Percentiles rank a stretch among this genome's conserved stretches.
Conservation (phyloP, 2,113 vertebrate genomes). For the Dicentrarchus labrax region DNA sequence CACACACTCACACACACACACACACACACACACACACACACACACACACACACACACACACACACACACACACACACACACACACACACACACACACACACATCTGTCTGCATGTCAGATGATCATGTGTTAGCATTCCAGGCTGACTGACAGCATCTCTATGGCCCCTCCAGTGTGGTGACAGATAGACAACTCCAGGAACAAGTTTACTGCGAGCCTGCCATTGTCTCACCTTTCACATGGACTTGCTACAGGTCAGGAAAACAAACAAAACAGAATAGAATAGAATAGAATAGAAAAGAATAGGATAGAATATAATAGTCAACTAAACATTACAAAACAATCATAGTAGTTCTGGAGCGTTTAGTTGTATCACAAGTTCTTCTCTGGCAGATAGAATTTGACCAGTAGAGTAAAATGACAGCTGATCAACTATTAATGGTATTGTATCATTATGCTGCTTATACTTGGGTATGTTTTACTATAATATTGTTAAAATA, state of each 20-base stretch:
- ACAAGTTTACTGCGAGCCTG: slow-evolving; percentile 63
- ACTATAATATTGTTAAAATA: neutral
- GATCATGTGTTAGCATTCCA: slow-evolving; percentile 47
- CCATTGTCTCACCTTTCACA: slow-evolving; percentile 59
- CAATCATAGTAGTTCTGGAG: slow-evolving; percentile 19
- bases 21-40: slow-evolving; percentile 16
- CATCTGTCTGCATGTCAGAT: slow-evolving; percentile 52
- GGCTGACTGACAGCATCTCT: slow-evolving; percentile 62
- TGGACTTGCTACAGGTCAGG: slow-evolving; percentile 45
- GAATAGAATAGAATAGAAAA: neutral
- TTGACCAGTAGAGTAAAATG: neutral
- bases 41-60: slow-evolving; percentile 11
- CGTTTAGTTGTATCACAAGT: slow-evolving; percentile 1
- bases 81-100: slow-evolving; percentile 20
- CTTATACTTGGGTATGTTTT: neutral
- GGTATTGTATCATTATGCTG: neutral
- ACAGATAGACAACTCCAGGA: slow-evolving; percentile 66
- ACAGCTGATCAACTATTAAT: neutral
- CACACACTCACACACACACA: slow-evolving; percentile 33
- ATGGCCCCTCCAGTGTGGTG: slow-evolving; percentile 53
- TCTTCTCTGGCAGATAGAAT: neutral
- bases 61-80: neutral
- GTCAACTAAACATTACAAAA: neutral
- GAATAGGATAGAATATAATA: neutral
- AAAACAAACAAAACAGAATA: slow-evolving; percentile 26